Conservation (phyloP, 2,888 invertebrate genomes). For the Sesia bembeciformis region DNA sequence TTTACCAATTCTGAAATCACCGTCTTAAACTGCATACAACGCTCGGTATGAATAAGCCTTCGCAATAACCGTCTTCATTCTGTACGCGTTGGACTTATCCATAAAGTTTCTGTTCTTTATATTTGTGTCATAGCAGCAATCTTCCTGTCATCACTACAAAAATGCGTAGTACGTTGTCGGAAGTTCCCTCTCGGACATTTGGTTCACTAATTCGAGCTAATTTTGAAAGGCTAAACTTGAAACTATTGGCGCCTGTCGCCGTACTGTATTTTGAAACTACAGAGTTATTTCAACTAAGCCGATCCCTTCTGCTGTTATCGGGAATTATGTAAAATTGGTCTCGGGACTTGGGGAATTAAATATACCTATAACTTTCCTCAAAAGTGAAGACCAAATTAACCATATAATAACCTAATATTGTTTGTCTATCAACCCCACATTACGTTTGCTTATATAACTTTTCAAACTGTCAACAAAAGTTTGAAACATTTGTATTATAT, state of each 20-base stretch:
- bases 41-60: not conserved
- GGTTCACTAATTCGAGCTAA: slow-evolving; percentile 43
- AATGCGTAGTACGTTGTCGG: slow-evolving; percentile 25
- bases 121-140: slow-evolving; percentile 13
- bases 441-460: too few species aligned
- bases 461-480: too few species aligned
- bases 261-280: not conserved
- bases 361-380: too few species aligned
- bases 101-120: too few species aligned
- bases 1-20: slow-evolving; percentile 6
- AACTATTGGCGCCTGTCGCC: not conserved
- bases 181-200: slow-evolving; percentile 38
- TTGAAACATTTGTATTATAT: too few species aligned
- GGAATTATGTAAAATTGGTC: not conserved
- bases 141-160: slow-evolving; percentile 42
- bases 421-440: too few species aligned
- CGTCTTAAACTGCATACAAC: not conserved
- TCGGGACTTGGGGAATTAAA: not conserved
- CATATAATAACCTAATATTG: too few species aligned
- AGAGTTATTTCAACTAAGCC: not conserved
- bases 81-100: too few species aligned
- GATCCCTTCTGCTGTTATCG: not conserved
- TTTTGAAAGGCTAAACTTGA: slow-evolving; percentile 23
- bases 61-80: too few species aligned
- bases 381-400: too few species aligned